These are phyloP conservation scores for Mergus octosetaceus DNA, from an alignment of 2,797 vertebrate species.

Conservation along the genomic window DNA sequence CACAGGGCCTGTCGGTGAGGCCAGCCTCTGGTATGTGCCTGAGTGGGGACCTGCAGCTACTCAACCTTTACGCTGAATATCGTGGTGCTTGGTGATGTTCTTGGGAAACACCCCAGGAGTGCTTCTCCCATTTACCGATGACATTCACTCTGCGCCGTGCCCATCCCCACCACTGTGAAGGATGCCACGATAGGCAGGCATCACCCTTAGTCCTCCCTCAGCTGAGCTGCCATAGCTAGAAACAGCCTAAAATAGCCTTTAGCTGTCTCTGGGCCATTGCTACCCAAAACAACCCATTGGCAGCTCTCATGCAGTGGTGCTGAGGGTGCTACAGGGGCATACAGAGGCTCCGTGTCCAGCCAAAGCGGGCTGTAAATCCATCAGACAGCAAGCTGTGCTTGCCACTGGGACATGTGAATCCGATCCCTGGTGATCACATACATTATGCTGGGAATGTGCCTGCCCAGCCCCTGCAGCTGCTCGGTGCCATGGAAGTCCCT, in stretches of 20 bases:
- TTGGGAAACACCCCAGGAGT: not conserved
- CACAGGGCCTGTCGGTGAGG: not conserved
- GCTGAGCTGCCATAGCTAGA: not conserved
- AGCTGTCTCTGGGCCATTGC: not conserved
- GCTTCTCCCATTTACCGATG: not conserved
- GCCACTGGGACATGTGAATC: not conserved
- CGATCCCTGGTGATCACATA: not conserved
- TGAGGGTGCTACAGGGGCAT: not conserved
- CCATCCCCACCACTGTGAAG: not conserved
- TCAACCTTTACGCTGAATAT: not conserved
- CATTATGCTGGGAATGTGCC: not conserved
- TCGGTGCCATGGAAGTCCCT: accelerated
- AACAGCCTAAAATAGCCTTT: not conserved
- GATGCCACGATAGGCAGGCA: not conserved
- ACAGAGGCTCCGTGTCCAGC: accelerated
- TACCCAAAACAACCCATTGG: accelerated
- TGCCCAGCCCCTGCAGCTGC: not conserved
- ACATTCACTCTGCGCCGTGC: not conserved
- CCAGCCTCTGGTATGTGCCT: not conserved
- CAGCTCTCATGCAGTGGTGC: not conserved
- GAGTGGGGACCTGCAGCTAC: not conserved
- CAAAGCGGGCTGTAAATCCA: not conserved
- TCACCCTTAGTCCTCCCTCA: not conserved
- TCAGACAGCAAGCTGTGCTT: not conserved
- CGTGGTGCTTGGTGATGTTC: not conserved